Conservation (phyloP, 2,113 vertebrate genomes). For the Gasterosteus aculeatus region DNA sequence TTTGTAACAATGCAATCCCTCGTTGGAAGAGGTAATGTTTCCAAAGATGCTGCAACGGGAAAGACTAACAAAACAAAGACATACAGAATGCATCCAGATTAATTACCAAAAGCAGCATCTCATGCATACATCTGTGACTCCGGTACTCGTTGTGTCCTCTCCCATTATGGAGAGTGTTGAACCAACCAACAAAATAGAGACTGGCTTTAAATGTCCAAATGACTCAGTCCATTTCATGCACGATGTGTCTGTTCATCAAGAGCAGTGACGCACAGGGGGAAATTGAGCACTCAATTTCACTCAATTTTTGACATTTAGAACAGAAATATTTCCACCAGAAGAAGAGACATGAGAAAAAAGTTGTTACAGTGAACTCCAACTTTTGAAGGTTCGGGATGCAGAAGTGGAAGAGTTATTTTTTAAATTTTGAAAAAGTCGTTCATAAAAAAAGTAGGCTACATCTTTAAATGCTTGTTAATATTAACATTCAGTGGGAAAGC, state of each 20-base stretch:
- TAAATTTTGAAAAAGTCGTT: no score
- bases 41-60: not conserved
- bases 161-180: slow-evolving; percentile 27
- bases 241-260: slow-evolving; percentile 20
- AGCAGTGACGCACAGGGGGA: not conserved
- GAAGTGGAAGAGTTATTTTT: not conserved
- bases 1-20: slow-evolving; percentile 12
- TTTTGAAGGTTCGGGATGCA: not conserved
- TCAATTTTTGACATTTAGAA: slow-evolving; percentile 22
- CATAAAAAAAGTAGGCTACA: no score
- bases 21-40: slow-evolving; percentile 2
- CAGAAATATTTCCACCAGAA: not conserved
- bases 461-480: no score
- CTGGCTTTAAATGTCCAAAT: slow-evolving; percentile 21
- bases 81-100: slow-evolving; percentile 46
- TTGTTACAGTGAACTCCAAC: not conserved
- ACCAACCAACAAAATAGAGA: slow-evolving; percentile 27
- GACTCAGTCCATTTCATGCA: slow-evolving; percentile 38
- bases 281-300: slow-evolving; percentile 9
- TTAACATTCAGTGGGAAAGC: no score
- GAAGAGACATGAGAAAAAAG: not conserved
- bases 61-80: not conserved
- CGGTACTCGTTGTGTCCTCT: slow-evolving; percentile 22
- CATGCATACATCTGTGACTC: slow-evolving; percentile 62
- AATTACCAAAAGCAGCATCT: slow-evolving; percentile 37